Evolutionary conservation across 2,113 vertebrate species (phyloP), one percentile per base, ranked within the genome.

Genomic region (Cheilinus undulatus): DNA sequence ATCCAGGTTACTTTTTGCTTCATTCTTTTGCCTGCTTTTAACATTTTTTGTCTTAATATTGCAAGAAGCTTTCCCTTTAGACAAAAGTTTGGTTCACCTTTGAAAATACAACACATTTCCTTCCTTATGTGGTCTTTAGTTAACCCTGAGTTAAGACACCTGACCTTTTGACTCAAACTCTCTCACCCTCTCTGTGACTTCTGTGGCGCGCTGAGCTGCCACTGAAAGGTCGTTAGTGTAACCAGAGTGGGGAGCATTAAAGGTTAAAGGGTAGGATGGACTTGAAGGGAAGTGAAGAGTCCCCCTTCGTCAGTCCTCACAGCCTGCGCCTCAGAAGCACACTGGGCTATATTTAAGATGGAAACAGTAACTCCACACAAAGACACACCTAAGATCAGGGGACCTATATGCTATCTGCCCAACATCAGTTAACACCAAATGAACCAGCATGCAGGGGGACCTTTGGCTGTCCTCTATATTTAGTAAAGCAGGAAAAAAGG

Each of bases 161-260:
- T 92, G 86, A 88, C 84, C 88, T 93, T 93, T 81, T 82, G 54
- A 69, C 65, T 85, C 32, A 32, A 22, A 75, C 62, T 65, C 38
- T 54, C 30, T 73, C 57, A 69, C 66, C 79, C 54, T 59, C 53
- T 51, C 69, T 64, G 54, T 85, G 85, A 79, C 88, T 86, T 58
- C 12, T 24, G 53, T 78, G 86, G 86, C 57, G 49, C 34, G 78
- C 76, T 45, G 75, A 49, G 52, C 81, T 19, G 27, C 60, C 28
- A 56, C 57, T 78, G 51, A 93, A 95, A 96, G 93, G 94, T 93
- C 92, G 78, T 19, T 66, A 60, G 76, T 95, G 95, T 95, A 96
- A 97, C 84, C 74, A 73, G 90, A 96, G 88, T 86, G 91, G 83
- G 51, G 53, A 48, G 34, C 82, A 70, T 68, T 86, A 94, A 96